Evolutionary conservation across 2,888 invertebrate species (phyloP).

Genomic region (Limnephilus marmoratus): DNA sequence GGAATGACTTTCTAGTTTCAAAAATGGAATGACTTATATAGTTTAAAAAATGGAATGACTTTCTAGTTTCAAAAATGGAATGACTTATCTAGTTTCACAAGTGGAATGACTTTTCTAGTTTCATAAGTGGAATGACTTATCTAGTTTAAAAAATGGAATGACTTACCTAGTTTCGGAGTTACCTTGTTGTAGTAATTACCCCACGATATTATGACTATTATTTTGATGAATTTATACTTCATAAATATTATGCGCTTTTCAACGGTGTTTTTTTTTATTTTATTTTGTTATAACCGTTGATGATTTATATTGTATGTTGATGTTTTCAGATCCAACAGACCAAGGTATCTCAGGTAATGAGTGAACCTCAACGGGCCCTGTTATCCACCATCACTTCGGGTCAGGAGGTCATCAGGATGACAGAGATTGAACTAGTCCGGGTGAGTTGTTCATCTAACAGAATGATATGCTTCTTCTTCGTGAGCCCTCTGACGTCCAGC

Average conservation of each 20-base stretch:
- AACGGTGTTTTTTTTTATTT: background rate
- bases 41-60: no score
- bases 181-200: no score
- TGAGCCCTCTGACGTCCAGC: no score
- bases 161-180: no score
- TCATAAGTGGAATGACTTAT: no score
- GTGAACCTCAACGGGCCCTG: constrained; percentile 95
- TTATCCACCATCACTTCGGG: constrained; percentile 94
- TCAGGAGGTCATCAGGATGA: constrained; percentile 90
- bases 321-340: constrained; percentile 85
- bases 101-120: no score
- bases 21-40: no score
- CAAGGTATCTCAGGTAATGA: constrained; percentile 89
- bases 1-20: no score
- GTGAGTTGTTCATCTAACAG: constrained; percentile 67
- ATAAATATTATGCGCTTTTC: background rate
- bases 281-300: background rate
- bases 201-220: no score
- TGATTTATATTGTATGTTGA: constrained; percentile 37
- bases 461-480: background rate
- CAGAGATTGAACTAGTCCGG: constrained; percentile 86
- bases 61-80: no score
- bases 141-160: no score
- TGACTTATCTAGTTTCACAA: no score
- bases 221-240: background rate